Percentiles rank a stretch among this genome's conserved stretches.
phyloP scores from a whole-genome alignment of 2,888 invertebrate genomes.

The Lordiphosa fenestrarum region DNA sequence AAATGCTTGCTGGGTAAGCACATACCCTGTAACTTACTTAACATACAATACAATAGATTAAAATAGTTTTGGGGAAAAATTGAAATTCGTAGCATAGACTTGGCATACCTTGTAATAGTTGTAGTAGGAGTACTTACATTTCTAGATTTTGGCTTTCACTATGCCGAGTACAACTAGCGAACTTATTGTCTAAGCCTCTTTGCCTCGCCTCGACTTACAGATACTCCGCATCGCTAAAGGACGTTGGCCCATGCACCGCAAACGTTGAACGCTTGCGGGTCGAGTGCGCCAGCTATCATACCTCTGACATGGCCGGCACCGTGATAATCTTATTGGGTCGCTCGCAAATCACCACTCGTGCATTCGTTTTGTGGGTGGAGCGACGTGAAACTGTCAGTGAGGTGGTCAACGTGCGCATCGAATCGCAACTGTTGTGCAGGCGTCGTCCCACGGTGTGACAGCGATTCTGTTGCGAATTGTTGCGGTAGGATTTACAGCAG shows the following conservation, averaged over 20 bases:
- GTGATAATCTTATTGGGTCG: constrained; percentile 68
- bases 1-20: constrained; percentile 14
- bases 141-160: constrained; percentile 25
- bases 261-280: constrained; percentile 62
- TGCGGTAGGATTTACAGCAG: constrained; percentile 81
- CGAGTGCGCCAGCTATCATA: constrained; percentile 77
- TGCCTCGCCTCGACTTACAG: constrained; percentile 39
- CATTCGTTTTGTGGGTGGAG: constrained; percentile 76
- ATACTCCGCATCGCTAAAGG: constrained; percentile 67
- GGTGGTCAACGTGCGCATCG: constrained; percentile 80
- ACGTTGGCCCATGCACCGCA: constrained; percentile 59
- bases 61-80: constrained; percentile 1
- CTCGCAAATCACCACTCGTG: constrained; percentile 78
- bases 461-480: constrained; percentile 75
- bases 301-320: constrained; percentile 78
- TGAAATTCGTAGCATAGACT: constrained; percentile 54
- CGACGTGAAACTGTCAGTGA: constrained; percentile 79
- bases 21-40: too few species aligned
- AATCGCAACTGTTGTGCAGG: constrained; percentile 80
- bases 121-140: neutral
- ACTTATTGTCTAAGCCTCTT: constrained; percentile 71
- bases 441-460: constrained; percentile 79
- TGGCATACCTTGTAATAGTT: constrained; percentile 27
- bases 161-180: constrained; percentile 50
- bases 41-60: too few species aligned